These are phyloP conservation scores for Microcebus griseorufus DNA, from an alignment of 2,113 vertebrate genomes.

Conservation along the genomic window DNA sequence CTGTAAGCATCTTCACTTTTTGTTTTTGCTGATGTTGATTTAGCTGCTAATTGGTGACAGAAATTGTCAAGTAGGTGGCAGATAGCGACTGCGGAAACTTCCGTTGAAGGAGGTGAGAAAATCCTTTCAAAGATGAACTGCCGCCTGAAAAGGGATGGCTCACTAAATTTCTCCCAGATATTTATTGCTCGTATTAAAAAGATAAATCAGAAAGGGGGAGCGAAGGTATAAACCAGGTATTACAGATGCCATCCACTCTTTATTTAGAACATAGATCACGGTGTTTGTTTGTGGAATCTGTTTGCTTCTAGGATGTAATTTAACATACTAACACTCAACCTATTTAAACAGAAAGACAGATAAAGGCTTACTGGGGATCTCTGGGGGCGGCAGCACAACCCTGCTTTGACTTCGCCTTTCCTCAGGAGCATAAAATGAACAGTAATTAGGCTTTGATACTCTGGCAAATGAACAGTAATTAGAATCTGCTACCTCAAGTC, in stretches of 20 bases:
- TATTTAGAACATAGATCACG: slow-evolving; percentile 93
- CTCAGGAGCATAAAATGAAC: slow-evolving; percentile 98
- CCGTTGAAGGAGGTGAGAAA: slow-evolving; percentile 96
- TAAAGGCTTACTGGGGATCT: slow-evolving; percentile 95
- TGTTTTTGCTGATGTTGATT: slow-evolving; percentile 98
- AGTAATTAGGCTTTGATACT: slow-evolving; percentile 99
- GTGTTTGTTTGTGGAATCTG: slow-evolving; percentile 98
- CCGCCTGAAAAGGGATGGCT: slow-evolving; percentile 88
- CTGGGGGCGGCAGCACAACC: slow-evolving; percentile 95
- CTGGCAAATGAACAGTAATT: slow-evolving; percentile 99
- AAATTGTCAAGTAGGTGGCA: slow-evolving; percentile 99
- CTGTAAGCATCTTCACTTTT: slow-evolving; percentile 79
- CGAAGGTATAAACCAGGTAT: slow-evolving; percentile 89
- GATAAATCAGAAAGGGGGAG: slow-evolving; percentile 92
- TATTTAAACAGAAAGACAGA: slow-evolving; percentile 94
- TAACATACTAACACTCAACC: slow-evolving; percentile 92
- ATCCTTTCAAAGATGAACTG: slow-evolving; percentile 93
- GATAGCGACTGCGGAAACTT: slow-evolving; percentile 93
- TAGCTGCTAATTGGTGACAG: slow-evolving; percentile 99
- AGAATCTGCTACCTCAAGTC: slow-evolving; percentile 97
- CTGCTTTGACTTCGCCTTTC: slow-evolving; percentile 95
- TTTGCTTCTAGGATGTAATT: slow-evolving; percentile 93
- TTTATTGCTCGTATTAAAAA: slow-evolving; percentile 93
- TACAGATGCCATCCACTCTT: slow-evolving; percentile 88
- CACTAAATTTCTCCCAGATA: slow-evolving; percentile 93